A percentile compares a stretch with the other conserved stretches of the same genome.
Conservation (phyloP, 2,797 vertebrate genomes). For the Coranthus polyacanthus region DNA sequence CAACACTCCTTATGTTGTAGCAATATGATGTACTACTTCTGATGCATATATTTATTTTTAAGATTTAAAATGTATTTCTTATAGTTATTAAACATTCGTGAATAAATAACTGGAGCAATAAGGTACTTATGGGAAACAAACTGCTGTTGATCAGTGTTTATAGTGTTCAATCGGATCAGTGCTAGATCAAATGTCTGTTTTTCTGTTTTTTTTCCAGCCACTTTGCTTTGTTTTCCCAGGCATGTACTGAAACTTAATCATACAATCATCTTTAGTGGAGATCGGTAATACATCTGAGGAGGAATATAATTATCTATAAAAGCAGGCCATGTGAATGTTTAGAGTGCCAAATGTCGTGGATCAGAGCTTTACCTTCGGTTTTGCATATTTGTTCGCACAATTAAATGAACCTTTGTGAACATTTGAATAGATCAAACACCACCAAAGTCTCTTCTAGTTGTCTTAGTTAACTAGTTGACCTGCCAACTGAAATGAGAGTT, state of each 20-base stretch:
- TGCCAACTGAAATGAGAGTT: not conserved
- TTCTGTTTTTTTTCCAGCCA: not conserved
- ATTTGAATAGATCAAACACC: slow-evolving; percentile 14
- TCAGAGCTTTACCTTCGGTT: slow-evolving; percentile 54
- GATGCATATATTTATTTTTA: slow-evolving; percentile 81
- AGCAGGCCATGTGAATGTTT: slow-evolving; percentile 30
- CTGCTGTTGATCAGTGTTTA: slow-evolving; percentile 56
- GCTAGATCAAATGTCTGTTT: slow-evolving; percentile 18
- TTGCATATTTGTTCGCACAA: slow-evolving; percentile 28
- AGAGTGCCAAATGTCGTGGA: slow-evolving; percentile 67
- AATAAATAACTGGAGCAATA: slow-evolving; percentile 49
- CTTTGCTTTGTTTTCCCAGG: slow-evolving; percentile 13
- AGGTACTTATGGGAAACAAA: slow-evolving; percentile 27
- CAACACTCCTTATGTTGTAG: slow-evolving; percentile 54
- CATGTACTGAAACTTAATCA: slow-evolving; percentile 13
- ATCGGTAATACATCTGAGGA: slow-evolving; percentile 4
- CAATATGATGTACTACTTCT: slow-evolving; percentile 68
- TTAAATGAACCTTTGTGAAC: not conserved
- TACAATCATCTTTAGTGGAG: slow-evolving; percentile 2
- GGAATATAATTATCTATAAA: slow-evolving; percentile 22
- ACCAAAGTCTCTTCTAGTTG: slow-evolving; percentile 3
- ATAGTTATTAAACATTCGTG: slow-evolving; percentile 49
- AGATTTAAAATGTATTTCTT: slow-evolving; percentile 58
- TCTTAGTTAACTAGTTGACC: not conserved
- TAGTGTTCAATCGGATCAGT: slow-evolving; percentile 32